phyloP scores from a whole-genome alignment of 2,888 invertebrate species.

The Macropis europaea region DNA sequence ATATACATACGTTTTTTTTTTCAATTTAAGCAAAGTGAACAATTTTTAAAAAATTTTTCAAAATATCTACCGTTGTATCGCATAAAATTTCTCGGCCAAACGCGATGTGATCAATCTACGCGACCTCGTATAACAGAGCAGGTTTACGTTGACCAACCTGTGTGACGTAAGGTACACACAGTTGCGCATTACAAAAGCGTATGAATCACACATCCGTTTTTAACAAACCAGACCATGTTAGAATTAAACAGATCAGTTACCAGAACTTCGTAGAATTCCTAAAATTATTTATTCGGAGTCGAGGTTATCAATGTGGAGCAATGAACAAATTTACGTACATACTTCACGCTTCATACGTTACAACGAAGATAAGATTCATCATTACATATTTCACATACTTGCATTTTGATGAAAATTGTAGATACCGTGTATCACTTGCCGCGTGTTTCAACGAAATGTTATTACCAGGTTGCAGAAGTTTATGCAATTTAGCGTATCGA shows the following conservation, averaged over 20 bases:
- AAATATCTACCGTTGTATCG: background rate
- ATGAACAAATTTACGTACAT: background rate
- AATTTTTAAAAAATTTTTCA: too few species aligned
- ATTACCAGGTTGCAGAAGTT: too few species aligned
- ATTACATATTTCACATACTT: background rate
- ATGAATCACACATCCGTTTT: background rate
- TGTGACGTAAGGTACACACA: slow-evolving; percentile 10
- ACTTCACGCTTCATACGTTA: background rate
- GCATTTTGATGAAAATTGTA: background rate
- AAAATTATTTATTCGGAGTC: background rate
- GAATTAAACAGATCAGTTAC: background rate
- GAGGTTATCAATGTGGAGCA: background rate
- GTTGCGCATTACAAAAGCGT: background rate
- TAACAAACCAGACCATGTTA: background rate
- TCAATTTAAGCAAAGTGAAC: too few species aligned
- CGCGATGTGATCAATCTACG: background rate
- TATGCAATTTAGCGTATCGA: too few species aligned
- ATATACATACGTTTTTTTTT: too few species aligned
- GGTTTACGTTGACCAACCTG: background rate
- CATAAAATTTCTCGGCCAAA: background rate
- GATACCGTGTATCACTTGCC: too few species aligned
- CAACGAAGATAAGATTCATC: background rate
- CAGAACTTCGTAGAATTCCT: background rate
- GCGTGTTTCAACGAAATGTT: too few species aligned
- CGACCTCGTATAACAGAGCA: background rate